Evolutionary conservation across 2,797 vertebrate genomes (phyloP).

Genomic region (Knipowitschia caucasica): DNA sequence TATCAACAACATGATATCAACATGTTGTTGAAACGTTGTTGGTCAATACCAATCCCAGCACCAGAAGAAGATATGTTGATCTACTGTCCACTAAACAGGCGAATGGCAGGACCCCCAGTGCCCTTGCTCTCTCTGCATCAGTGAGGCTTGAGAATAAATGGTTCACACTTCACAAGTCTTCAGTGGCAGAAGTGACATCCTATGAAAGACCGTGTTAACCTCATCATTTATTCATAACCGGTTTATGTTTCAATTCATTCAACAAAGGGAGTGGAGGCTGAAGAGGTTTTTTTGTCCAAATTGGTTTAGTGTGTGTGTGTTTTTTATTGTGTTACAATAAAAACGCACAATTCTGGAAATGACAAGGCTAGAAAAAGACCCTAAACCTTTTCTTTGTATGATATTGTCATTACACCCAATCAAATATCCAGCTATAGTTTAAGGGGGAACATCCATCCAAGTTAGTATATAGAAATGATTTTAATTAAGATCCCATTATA

Average conservation of each 20-base stretch:
- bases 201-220: slow-evolving; percentile 17
- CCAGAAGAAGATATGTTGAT: background rate
- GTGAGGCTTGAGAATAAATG: slow-evolving; percentile 7
- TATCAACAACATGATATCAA: too few species aligned
- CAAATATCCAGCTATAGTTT: too few species aligned
- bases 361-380: too few species aligned
- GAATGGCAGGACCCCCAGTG: slow-evolving; percentile 16
- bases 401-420: too few species aligned
- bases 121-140: slow-evolving; percentile 1
- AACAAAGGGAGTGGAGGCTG: background rate
- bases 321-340: background rate
- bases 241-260: slow-evolving; percentile 22
- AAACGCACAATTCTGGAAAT: too few species aligned
- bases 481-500: too few species aligned
- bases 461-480: too few species aligned
- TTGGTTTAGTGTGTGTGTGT: background rate
- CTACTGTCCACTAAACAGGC: slow-evolving; percentile 26
- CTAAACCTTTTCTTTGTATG: too few species aligned
- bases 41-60: slow-evolving; percentile 35
- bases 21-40: too few species aligned
- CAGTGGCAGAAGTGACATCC: slow-evolving; percentile 21
- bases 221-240: slow-evolving; percentile 29
- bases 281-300: slow-evolving; percentile 8
- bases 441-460: too few species aligned
- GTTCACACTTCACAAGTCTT: slow-evolving; percentile 2